Conservation (phyloP, 2,888 invertebrate species). For the Lasioglossum marginatum region DNA sequence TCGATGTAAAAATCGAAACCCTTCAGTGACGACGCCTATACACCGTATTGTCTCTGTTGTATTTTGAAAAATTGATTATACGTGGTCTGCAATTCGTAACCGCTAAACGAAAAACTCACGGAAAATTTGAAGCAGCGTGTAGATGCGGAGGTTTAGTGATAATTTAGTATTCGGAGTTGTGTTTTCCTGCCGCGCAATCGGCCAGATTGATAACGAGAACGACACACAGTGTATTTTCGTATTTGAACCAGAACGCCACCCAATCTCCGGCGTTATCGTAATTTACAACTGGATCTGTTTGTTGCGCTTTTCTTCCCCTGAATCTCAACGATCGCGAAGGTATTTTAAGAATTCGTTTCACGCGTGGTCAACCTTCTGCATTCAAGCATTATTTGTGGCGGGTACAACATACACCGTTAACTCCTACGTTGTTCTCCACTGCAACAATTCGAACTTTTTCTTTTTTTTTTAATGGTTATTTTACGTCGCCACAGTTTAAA, state of each 20-base stretch:
- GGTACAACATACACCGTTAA: slow-evolving; percentile 20
- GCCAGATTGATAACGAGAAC: background rate
- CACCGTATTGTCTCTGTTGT: background rate
- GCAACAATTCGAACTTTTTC: background rate
- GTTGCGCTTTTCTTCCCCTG: background rate
- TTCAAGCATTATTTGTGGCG: background rate
- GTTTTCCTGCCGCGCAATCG: background rate
- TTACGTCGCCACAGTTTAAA: no score
- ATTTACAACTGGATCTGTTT: slow-evolving; percentile 18
- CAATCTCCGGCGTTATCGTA: background rate
- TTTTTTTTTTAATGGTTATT: no score
- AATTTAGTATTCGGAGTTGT: background rate
- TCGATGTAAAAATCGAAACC: background rate
- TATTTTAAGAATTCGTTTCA: slow-evolving; percentile 29
- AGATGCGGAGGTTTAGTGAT: background rate
- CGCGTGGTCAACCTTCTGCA: background rate
- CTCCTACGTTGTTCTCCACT: background rate
- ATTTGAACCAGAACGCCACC: background rate
- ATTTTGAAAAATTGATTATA: background rate
- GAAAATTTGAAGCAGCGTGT: background rate
- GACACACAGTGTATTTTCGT: slow-evolving; percentile 10
- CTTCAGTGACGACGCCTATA: no score
- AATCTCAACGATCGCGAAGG: background rate
- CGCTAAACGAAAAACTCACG: no score
- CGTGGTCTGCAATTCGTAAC: background rate